Evolutionary conservation across 1,140 invertebrate species (phyloP).

Genomic region (Odontomachus brunneus): DNA sequence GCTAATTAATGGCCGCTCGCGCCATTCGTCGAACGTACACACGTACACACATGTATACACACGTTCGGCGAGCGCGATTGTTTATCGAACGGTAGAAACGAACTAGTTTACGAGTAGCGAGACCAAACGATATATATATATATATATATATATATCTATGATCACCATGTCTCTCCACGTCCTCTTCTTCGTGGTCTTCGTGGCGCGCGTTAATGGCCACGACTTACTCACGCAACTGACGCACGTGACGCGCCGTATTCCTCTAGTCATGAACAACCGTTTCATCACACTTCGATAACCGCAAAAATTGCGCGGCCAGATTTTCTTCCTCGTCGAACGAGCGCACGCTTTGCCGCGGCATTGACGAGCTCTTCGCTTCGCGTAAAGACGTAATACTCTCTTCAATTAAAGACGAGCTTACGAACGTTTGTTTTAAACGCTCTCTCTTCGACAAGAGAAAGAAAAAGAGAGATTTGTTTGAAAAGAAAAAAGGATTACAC

Average conservation of each 20-base stretch:
- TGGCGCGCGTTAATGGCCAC: conserved; percentile 43
- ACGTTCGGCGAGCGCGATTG: conserved; percentile 15
- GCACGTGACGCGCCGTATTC: conserved; percentile 50
- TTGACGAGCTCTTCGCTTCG: background rate
- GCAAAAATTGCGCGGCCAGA: conserved; percentile 37
- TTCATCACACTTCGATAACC: conserved; percentile 19
- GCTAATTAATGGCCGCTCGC: conserved; percentile 41
- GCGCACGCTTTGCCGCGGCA: conserved; percentile 16
- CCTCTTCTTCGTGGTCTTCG: conserved; percentile 7
- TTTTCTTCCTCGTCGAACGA: conserved; percentile 39
- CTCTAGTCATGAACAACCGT: conserved; percentile 42
- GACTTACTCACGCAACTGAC: conserved; percentile 62
- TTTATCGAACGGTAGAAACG: conserved; percentile 31
- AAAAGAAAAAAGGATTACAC: no score
- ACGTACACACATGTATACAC: background rate
- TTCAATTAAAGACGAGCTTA: no score
- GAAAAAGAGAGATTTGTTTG: no score
- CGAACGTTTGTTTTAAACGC: no score
- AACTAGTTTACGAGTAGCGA: conserved; percentile 1
- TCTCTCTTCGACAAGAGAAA: no score
- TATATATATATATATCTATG: conserved; percentile 16
- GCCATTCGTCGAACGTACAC: background rate
- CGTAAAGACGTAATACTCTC: no score
- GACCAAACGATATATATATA: no score
- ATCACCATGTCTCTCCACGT: background rate